Evolutionary conservation across 2,113 vertebrate species (phyloP), one percentile per base, ranked within the genome.

Genomic region (Sinocyclocheilus grahami): DNA sequence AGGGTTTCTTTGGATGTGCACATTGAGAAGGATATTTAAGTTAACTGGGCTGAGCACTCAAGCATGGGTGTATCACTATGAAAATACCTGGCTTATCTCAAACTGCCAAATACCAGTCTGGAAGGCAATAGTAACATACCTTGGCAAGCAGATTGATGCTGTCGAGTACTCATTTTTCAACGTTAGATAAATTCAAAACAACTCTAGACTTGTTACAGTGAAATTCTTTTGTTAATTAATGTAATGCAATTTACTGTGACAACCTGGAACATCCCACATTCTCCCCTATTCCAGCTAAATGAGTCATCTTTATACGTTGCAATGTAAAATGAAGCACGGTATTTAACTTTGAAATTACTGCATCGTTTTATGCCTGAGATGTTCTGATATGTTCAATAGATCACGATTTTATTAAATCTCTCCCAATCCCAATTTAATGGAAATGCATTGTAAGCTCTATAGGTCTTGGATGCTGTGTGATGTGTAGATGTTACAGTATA

Each of bases 121-220:
- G 48, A 78, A 78, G 27, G 51, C 76, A 78, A 55, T 27, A 78
- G 51, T 55, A 55, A 78, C 27, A 78, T 78, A 78, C 48, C 48
- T 78, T 78, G 51, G 76, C 76, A 55, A 12, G 51, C 76, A 55
- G 76, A 55, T 78, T 22, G 27, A 78, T 78, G 1, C 27, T 55
- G 76, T 48, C 75, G 8, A 77, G 46, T 78, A 18, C n/a, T 75
- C 12, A 72, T 14, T 78, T 78, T 78, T 78, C 51, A 58, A 4
- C 4, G 9, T 55, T 55, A 18, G 76, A 33, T 30, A 46, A 10
- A 46, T 2, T 46, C 42, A 46, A 46, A 46, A 46, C 42, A 46
- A 46, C 7, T 42, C 42, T 9, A 42, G 8, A 42, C 8, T 42
- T 42, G 14, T 42, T 42, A 8, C 22, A 12, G 24, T 9, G 6